Evolutionary conservation across 1,140 invertebrate species (phyloP), one percentile per base, ranked within the genome.

Genomic region (Octopus sinensis): DNA sequence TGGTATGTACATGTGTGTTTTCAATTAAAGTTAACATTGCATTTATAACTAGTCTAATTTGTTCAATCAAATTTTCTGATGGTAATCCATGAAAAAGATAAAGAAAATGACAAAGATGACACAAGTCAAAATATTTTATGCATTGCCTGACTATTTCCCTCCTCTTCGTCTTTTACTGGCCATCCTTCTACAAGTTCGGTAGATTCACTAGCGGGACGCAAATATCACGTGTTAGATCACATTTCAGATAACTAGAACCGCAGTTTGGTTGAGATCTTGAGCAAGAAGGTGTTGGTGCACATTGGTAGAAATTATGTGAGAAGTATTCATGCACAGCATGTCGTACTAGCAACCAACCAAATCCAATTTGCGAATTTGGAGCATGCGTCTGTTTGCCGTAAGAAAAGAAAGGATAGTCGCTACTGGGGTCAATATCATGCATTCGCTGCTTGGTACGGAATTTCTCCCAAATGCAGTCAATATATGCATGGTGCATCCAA

Each of bases 391-490:
- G 73, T 2, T 83, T 81, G 10, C 86, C 86, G 51, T 85, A 85
- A 30, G 82, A 82, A 79, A 86, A 85, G 53, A 84, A 53, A 13
- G 86, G 86, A 71, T 84, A 87, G 78, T 87, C 86, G 81, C 83
- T 68, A 1, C 80, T 79, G 13, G 87, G 84, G 54, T 87, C 80
- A 12, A 85, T 83, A 13, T 82, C 82, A 1, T 71, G 51, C 6
- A 5, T 54, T 7, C 85, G 83, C 79, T 88, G 85, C 17, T 85
- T 85, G 12, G 81, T 12, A 76, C 86, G 78, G 77, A 88, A 89
- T 62, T 86, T 78, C 80, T 89, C 86, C 87, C 87, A 89, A 5
- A 89, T 81, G 80, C 88, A 88, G 82, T 86, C 85, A 3, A 85
- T 76, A 54, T 68, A 83, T 7, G 83, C 77, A 78, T 86, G 85